Base-by-base conservation (phyloP, 2,888 invertebrate genomes). In the Liodrosophila aerea region DNA sequence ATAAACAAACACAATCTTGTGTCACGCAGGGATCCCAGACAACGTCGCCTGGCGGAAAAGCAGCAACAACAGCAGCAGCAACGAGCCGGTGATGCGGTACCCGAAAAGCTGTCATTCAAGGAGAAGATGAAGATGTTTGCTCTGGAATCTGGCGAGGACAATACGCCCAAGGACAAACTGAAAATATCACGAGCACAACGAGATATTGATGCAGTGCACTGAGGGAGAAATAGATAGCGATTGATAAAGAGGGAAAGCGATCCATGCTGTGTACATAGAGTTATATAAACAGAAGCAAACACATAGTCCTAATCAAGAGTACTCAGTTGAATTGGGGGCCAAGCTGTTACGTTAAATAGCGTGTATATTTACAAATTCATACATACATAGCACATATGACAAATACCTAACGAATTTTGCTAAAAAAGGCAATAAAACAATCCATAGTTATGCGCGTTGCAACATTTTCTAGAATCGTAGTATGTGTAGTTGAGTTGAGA, bases 111-210 rank as follows among this genome's bases (percentile, higher is more conserved):
- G 64, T 97, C 97, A 57, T 99, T 99, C 91, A 95, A 97, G 89
- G 99, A 99, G 90, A 99, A 99, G 91, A 99, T 99, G 98, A 97
- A 97, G 91, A 97, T 98, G 96, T 99, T 99, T 92, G 99, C 98
- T 37, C 94, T 96, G 91, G 98, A 98, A 91, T 95, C 97, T 9
- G 98, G 98, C 36, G 98, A 98, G 88, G 94, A 95, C 83, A 93
- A 94, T 87, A 97, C 97, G 64, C 98, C 98, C 72, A 95, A 96
- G 91, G 97, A 98, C 90, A 97, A 97, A 92, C 95, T 97, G 58
- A 98, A 98, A 92, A 97, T 96, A 90, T 98, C 98, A 33, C 93
- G 97, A 82, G 98, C 98, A 52, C 98, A 98, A 91, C 93, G 98
- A 74, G 97, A 97, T 89, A 98, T 98, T 88, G 97, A 98, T 90